Percentiles rank a stretch among this genome's conserved stretches.
These are phyloP conservation scores for Tadarida brasiliensis DNA, from an alignment of 2,797 vertebrate genomes.

Conservation along the genomic window DNA sequence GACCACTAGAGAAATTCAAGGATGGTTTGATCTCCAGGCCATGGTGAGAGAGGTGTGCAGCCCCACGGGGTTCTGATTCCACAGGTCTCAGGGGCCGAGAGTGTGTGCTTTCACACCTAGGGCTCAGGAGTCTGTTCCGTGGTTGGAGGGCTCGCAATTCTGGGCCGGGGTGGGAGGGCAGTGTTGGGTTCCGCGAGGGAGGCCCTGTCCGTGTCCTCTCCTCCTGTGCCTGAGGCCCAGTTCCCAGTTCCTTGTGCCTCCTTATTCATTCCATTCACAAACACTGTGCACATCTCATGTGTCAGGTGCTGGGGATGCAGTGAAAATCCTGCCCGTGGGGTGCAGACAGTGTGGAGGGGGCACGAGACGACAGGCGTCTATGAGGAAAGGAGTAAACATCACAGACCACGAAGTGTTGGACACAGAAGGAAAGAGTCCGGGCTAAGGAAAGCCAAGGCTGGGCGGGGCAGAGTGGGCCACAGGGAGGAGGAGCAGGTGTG, in stretches of 20 bases:
- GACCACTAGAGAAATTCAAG: background rate
- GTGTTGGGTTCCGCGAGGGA: background rate
- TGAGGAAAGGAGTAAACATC: fast-evolving
- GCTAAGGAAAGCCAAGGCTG: background rate
- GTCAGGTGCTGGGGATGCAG: background rate
- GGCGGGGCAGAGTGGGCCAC: fast-evolving
- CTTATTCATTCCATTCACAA: fast-evolving
- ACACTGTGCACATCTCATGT: fast-evolving
- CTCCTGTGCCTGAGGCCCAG: background rate
- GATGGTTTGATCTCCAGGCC: background rate
- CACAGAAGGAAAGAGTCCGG: fast-evolving
- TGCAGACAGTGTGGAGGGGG: fast-evolving
- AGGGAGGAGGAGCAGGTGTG: background rate
- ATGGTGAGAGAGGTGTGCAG: fast-evolving
- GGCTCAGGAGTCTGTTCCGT: background rate
- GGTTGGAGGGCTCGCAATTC: background rate
- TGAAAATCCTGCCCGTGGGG: fast-evolving
- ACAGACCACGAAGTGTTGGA: fast-evolving
- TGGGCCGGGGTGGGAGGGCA: background rate
- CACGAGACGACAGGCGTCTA: fast-evolving
- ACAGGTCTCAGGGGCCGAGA: fast-evolving
- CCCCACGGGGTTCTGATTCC: fast-evolving
- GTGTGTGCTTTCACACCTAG: background rate
- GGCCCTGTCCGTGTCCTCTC: background rate
- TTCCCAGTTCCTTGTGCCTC: background rate